phyloP scores from a whole-genome alignment of 2,888 invertebrate species.

The Drosophila setosimentum region DNA sequence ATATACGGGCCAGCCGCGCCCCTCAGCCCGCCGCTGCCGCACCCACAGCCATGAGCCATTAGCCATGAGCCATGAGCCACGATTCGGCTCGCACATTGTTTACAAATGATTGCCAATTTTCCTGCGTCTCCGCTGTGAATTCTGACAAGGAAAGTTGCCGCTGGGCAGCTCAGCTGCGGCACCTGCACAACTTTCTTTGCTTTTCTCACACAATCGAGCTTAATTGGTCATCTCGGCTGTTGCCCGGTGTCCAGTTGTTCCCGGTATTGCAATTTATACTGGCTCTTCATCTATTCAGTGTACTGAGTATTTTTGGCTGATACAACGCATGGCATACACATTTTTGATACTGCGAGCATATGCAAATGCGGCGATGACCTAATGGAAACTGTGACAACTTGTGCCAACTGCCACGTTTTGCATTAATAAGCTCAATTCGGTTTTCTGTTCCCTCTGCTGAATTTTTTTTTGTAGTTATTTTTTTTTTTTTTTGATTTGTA shows the following conservation, averaged over 20 bases:
- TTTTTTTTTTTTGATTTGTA: background rate
- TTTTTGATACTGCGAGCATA: slow-evolving; percentile 50
- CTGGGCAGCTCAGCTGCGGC: slow-evolving; percentile 26
- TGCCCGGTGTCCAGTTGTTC: slow-evolving; percentile 28
- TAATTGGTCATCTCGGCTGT: slow-evolving; percentile 40
- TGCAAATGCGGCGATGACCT: slow-evolving; percentile 76
- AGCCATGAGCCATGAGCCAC: slow-evolving; percentile 6
- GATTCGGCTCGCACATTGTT: slow-evolving; percentile 69
- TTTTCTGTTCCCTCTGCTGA: slow-evolving; percentile 13
- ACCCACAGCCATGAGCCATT: slow-evolving; percentile 14
- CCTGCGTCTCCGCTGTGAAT: slow-evolving; percentile 26
- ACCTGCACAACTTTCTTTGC: slow-evolving; percentile 72
- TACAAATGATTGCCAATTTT: slow-evolving; percentile 79
- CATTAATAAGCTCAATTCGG: slow-evolving; percentile 68
- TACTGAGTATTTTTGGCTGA: slow-evolving; percentile 14
- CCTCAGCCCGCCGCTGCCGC: slow-evolving; percentile 9
- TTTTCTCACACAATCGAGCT: slow-evolving; percentile 53
- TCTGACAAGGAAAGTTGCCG: slow-evolving; percentile 60
- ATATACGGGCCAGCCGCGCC: slow-evolving; percentile 23
- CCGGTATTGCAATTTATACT: background rate
- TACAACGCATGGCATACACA: slow-evolving; percentile 51
- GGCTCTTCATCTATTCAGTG: background rate
- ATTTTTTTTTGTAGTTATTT: slow-evolving; percentile 17
- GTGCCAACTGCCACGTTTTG: slow-evolving; percentile 73
- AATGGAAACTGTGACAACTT: slow-evolving; percentile 77